Evolutionary conservation across 2,113 vertebrate species (phyloP), one percentile per base, ranked within the genome.

Genomic region (Syngnathus scovelli): DNA sequence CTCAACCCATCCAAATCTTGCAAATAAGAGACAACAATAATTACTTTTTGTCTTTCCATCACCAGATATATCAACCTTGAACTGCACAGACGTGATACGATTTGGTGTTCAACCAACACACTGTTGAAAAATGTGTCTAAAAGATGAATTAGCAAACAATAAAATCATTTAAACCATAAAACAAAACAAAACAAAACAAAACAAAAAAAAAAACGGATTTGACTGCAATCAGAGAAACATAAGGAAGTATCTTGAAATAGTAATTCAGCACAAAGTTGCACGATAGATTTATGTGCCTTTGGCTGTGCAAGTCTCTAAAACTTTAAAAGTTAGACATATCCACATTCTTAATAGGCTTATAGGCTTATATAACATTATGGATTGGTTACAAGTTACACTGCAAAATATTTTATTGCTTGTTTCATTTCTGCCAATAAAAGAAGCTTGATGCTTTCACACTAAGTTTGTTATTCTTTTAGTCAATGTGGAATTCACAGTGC

Each of bases 381-480:
- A 78, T 78, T 52, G 65, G 64, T 67, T n/a, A 33, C 46, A 21
- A 49, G 39, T 52, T 33, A 48, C 61, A 72, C 51, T 70, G 67
- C 63, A 68, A 56, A 64, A 66, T 6, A 58, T 63, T 63, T 56
- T 51, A 72, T 58, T 63, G 49, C 68, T 66, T 68, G n/a, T 78
- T 68, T 69, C 54, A 13, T 71, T 80, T 71, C 49, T 61, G 54
- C 33, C 71, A 61, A 71, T 68, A 67, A 76, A 77, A 79, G 72
- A 41, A 46, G 21, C 21, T 27, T 41, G 39, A 61, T 16, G 21
- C 18, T 65, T 62, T 51, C 64, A 70, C 48, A 65, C 12, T 6
- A 13, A 11, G 4, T 15, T 23, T 27, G 13, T 46, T 44, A 7
- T 44, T 44, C 21, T 62, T 44, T 23, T 62, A 23, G 10, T n/a